These are phyloP conservation scores for Dasyornis broadbenti DNA, from an alignment of 2,113 vertebrate species.

Conservation along the genomic window DNA sequence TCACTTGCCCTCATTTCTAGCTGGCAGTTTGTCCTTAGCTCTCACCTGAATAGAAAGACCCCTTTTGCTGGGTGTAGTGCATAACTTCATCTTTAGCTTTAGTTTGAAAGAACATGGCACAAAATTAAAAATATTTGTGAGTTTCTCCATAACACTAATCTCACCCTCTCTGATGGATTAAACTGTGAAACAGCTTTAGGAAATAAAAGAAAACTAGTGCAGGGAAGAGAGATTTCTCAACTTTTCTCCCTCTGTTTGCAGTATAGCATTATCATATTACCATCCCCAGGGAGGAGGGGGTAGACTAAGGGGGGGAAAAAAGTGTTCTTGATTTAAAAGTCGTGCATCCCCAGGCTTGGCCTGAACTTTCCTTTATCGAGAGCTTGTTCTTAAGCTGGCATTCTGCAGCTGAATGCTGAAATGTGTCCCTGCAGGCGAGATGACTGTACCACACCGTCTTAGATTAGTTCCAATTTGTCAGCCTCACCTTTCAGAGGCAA, in stretches of 20 bases:
- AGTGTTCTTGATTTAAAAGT: conserved; percentile 56
- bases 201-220: neutral
- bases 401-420: conserved; percentile 50
- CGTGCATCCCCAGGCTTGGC: conserved; percentile 51
- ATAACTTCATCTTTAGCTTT: neutral
- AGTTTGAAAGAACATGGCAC: neutral
- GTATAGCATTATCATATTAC: conserved; percentile 3
- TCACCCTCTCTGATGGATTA: neutral
- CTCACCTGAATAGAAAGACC: neutral
- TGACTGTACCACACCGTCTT: conserved; percentile 40
- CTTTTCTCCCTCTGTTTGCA: neutral
- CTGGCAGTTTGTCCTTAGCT: neutral
- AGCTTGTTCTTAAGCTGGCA: conserved; percentile 53
- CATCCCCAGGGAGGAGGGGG: neutral
- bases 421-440: conserved; percentile 60
- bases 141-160: neutral
- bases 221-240: neutral
- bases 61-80: neutral
- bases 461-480: conserved; percentile 69
- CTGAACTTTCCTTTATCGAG: conserved; percentile 66
- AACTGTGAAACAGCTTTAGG: neutral
- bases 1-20: neutral
- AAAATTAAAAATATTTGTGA: neutral
- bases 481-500: conserved; percentile 44
- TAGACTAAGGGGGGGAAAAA: neutral